These are phyloP conservation scores for Paracyclopina nana DNA, from an alignment of 1,140 invertebrate genomes.

Conservation along the genomic window DNA sequence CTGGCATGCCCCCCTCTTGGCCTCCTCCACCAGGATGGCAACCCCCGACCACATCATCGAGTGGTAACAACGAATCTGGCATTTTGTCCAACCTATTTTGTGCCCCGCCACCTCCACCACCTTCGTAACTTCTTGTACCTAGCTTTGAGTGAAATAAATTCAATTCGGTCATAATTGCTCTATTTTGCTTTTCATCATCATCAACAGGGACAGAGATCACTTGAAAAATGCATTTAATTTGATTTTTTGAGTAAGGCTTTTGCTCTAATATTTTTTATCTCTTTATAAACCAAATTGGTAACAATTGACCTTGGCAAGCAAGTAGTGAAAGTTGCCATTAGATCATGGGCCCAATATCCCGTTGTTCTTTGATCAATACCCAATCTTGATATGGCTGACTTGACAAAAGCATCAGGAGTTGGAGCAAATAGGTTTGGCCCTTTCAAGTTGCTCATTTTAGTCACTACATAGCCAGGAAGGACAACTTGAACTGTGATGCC, in stretches of 20 bases:
- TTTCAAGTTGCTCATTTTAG: slow-evolving; percentile 22
- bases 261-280: too few species aligned
- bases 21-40: slow-evolving; percentile 19
- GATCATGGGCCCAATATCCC: slow-evolving; percentile 10
- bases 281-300: too few species aligned
- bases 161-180: too few species aligned
- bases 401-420: slow-evolving; percentile 5
- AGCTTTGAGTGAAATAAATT: too few species aligned
- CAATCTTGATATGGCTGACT: not conserved
- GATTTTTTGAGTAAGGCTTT: too few species aligned
- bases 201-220: too few species aligned
- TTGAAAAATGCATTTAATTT: too few species aligned
- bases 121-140: too few species aligned
- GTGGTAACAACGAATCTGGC: slow-evolving; percentile 25
- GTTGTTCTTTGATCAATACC: slow-evolving; percentile 3
- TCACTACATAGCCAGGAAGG: slow-evolving; percentile 33
- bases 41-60: slow-evolving; percentile 25
- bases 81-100: slow-evolving; percentile 1
- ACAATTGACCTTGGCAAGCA: too few species aligned
- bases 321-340: not conserved
- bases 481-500: slow-evolving; percentile 32
- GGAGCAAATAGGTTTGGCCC: not conserved
- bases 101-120: slow-evolving; percentile 34
- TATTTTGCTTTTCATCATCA: too few species aligned
- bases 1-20: slow-evolving; percentile 11